A percentile compares a stretch with the other conserved stretches of the same genome.
Conservation (phyloP, 2,113 vertebrate genomes). For the Zingel zingel region DNA sequence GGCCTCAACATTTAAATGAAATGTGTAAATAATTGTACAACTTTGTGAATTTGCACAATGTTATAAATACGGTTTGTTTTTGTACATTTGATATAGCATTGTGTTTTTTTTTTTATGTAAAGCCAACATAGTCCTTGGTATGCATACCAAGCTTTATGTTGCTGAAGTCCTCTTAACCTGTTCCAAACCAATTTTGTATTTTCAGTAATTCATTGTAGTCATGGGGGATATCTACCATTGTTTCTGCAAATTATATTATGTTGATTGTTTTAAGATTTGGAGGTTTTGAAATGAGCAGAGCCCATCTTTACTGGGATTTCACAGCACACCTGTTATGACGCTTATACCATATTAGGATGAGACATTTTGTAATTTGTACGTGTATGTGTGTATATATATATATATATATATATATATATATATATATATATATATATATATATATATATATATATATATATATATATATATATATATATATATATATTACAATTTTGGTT, state of each 20-base stretch:
- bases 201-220: neutral
- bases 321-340: neutral
- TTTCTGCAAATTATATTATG: neutral
- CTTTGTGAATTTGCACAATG: conserved; percentile 10
- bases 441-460: neutral
- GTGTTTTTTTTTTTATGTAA: neutral
- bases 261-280: neutral
- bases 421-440: neutral
- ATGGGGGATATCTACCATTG: neutral
- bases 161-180: neutral
- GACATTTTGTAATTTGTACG: neutral
- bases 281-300: neutral
- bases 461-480: neutral
- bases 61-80: conserved; percentile 7
- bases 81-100: conserved; percentile 6
- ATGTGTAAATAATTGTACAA: conserved; percentile 25
- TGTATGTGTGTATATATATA: neutral
- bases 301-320: neutral
- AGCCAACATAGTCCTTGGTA: neutral
- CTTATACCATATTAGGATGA: neutral
- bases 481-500: neutral
- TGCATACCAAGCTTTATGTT: neutral
- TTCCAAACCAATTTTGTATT: conserved; percentile 8
- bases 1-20: conserved; percentile 16
- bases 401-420: neutral